A percentile compares a stretch with the other conserved stretches of the same genome.
Evolutionary conservation across 2,888 invertebrate species (phyloP).

Genomic region (Empis livida): DNA sequence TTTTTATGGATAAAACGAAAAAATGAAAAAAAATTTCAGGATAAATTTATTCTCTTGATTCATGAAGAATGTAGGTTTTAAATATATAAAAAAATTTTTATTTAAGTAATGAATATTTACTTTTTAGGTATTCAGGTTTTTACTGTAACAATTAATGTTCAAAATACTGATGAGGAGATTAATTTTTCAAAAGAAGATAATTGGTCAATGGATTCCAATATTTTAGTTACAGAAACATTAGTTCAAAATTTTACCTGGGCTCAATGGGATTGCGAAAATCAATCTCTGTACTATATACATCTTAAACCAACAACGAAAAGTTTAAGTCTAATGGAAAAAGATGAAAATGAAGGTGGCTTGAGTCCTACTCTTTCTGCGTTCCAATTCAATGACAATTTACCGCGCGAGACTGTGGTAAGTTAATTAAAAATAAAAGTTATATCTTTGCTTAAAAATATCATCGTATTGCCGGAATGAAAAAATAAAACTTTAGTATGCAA

Average conservation of each 20-base stretch:
- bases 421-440: neutral
- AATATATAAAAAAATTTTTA: neutral
- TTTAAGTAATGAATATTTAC: constrained; percentile 18
- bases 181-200: constrained; percentile 20
- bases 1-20: constrained; percentile 40
- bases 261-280: constrained; percentile 62
- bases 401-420: constrained; percentile 75
- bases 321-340: constrained; percentile 47
- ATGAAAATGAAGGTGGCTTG: constrained; percentile 45
- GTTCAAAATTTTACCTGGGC: constrained; percentile 72
- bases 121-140: constrained; percentile 25
- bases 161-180: constrained; percentile 7
- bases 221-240: constrained; percentile 42
- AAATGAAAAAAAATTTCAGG: constrained; percentile 33
- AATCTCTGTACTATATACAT: constrained; percentile 75
- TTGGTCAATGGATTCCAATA: constrained; percentile 44
- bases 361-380: constrained; percentile 68
- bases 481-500: neutral
- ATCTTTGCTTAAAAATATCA: too few species aligned
- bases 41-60: constrained; percentile 59
- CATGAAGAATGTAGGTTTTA: constrained; percentile 56
- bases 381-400: constrained; percentile 75
- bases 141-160: constrained; percentile 31
- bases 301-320: constrained; percentile 56
- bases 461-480: too few species aligned